phyloP scores from a whole-genome alignment of 2,113 vertebrate genomes.

The Crocuta crocuta region DNA sequence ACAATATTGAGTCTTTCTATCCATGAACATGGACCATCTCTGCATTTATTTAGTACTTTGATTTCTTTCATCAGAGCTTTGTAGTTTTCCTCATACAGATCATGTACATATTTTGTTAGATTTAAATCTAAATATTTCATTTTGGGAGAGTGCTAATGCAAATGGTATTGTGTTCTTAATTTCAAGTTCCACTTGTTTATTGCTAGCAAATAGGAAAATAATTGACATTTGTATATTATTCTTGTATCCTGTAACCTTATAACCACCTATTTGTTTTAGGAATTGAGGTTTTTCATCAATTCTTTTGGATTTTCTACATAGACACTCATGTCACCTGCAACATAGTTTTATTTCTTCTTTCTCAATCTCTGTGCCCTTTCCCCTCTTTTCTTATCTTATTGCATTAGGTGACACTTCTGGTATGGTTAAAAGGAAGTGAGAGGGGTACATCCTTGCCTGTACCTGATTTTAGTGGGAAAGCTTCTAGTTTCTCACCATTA shows the following conservation, averaged over 20 bases:
- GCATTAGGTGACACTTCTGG: neutral
- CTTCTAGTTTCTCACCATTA: neutral
- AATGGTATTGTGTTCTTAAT: neutral
- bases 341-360: neutral
- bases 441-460: neutral
- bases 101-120: neutral
- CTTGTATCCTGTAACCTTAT: neutral
- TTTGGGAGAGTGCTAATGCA: neutral
- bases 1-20: neutral
- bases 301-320: neutral
- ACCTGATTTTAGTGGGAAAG: neutral
- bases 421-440: neutral
- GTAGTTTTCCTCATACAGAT: neutral
- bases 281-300: neutral
- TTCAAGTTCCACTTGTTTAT: neutral
- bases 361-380: neutral
- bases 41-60: neutral
- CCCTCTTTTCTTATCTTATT: neutral
- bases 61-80: neutral
- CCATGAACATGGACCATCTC: neutral
- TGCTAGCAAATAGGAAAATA: neutral
- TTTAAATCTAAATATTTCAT: neutral
- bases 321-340: neutral
- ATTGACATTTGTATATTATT: neutral
- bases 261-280: neutral